Evolutionary conservation across 2,113 vertebrate genomes (phyloP), one percentile per base, ranked within the genome.

Genomic region (Entomyzon cyanotis): DNA sequence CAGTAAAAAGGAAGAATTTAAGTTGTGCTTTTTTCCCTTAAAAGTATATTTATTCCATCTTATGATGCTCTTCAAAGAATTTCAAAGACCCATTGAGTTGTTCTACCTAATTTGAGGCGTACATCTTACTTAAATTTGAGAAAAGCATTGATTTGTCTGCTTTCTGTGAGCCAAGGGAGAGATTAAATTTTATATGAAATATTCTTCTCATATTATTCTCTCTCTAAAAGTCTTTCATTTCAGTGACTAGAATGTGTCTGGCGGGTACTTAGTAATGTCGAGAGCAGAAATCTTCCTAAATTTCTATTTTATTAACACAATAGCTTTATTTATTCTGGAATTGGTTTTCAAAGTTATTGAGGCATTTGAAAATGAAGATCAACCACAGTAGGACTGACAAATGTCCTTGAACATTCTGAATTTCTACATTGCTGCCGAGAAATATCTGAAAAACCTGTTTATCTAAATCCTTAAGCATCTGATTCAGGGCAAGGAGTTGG

Each of bases 171-270:
- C 39, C 69, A 87, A 87, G 58, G 62, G 44, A 82, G 53, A 89
- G 44, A 91, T 83, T 84, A 87, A 42, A 87, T 89, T 95, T 91
- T 63, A 81, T 87, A 75, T 93, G 56, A 64, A 94, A 87, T 82
- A 82, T 84, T 96, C 19, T 67, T 85, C 53, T 94, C 16, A 28
- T 84, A 78, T 76, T 89, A 64, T 68, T 84, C 17, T 82, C 14
- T 80, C 62, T 55, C 30, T 67, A 69, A 94, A 91, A 92, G 53
- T 68, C 55, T 55, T 93, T 86, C 35, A 73, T 84, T 91, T 87
- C 70, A 93, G n/a, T 70, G 42, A 87, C 55, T 83, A 41, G 16
- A 55, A 33, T 31, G 39, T 75, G 39, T 78, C 70, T 83, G 71
- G 20, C 73, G 88, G 49, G 28, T 84, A 75, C 30, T 74, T 93